Percentiles rank a stretch among this genome's conserved stretches.
These are phyloP conservation scores for Elgaria multicarinata DNA, from an alignment of 2,113 vertebrate genomes.

Conservation along the genomic window DNA sequence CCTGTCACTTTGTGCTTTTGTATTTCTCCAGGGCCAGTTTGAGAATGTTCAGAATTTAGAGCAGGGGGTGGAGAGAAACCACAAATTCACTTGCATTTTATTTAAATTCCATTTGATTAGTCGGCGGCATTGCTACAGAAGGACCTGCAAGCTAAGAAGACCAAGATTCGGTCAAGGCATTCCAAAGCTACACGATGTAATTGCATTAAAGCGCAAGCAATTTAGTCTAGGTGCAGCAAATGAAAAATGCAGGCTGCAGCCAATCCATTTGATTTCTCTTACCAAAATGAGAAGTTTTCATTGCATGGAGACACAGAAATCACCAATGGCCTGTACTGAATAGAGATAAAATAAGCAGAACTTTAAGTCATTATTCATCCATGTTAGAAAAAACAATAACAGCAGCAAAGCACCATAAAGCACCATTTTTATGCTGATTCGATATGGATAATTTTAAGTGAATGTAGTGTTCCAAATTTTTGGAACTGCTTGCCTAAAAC, in stretches of 20 bases:
- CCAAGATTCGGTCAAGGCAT: conserved; percentile 44
- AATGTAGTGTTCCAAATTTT: neutral
- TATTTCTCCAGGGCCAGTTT: conserved; percentile 81
- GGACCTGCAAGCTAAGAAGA: neutral
- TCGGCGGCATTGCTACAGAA: neutral
- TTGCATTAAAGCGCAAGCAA: conserved; percentile 60
- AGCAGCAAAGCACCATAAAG: neutral
- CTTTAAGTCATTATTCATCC: conserved; percentile 16
- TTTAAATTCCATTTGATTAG: conserved; percentile 65
- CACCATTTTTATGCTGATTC: neutral
- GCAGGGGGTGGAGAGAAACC: conserved; percentile 37
- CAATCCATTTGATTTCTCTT: conserved; percentile 36
- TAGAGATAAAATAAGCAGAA: conserved; percentile 27
- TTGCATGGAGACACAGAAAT: conserved; percentile 40
- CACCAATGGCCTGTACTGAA: conserved; percentile 40
- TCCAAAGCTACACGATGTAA: neutral
- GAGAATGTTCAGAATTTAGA: conserved; percentile 76
- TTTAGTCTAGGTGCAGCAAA: conserved; percentile 63
- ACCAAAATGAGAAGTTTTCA: conserved; percentile 57
- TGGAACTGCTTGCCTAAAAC: neutral
- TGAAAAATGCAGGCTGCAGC: conserved; percentile 47
- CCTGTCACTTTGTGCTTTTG: conserved; percentile 80
- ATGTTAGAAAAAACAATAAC: neutral
- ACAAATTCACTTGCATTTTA: conserved; percentile 40
- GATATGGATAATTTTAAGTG: neutral